Percentiles rank a stretch among this genome's conserved stretches.
phyloP scores from a whole-genome alignment of 2,888 invertebrate genomes.

The Drosophila borealis region DNA sequence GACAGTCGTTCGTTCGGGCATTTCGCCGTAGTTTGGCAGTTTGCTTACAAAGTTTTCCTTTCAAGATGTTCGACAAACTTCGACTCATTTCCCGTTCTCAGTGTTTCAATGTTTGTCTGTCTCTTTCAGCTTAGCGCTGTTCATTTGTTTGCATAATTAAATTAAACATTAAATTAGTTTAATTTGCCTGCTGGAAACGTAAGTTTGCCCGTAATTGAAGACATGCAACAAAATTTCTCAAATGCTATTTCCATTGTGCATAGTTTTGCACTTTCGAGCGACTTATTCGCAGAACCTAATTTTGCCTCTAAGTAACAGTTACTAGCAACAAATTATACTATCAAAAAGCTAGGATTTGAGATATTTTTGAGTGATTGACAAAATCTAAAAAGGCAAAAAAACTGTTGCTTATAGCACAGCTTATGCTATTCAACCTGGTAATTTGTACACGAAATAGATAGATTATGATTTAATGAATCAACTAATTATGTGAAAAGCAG shows the following conservation, averaged over 20 bases:
- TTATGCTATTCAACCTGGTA: too few species aligned
- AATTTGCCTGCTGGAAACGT: slow-evolving; percentile 17
- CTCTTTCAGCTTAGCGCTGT: slow-evolving; percentile 26
- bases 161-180: slow-evolving; percentile 52
- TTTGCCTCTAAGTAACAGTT: slow-evolving; percentile 5
- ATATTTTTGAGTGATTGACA: too few species aligned
- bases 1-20: slow-evolving; percentile 6
- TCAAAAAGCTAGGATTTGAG: too few species aligned
- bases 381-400: too few species aligned
- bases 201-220: slow-evolving; percentile 37
- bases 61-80: slow-evolving; percentile 40
- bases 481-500: too few species aligned
- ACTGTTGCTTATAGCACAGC: too few species aligned
- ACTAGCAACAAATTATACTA: neutral
- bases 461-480: too few species aligned
- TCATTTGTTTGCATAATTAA: slow-evolving; percentile 61
- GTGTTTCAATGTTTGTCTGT: slow-evolving; percentile 25
- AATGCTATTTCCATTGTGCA: slow-evolving; percentile 17
- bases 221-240: slow-evolving; percentile 22
- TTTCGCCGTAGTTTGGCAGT: slow-evolving; percentile 28
- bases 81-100: slow-evolving; percentile 27
- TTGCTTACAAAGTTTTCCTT: slow-evolving; percentile 48
- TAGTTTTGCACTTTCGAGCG: slow-evolving; percentile 2
- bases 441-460: too few species aligned
- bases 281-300: neutral